Evolutionary conservation across 2,888 invertebrate species (phyloP), one percentile per base, ranked within the genome.

Genomic region (Cephus runcator): DNA sequence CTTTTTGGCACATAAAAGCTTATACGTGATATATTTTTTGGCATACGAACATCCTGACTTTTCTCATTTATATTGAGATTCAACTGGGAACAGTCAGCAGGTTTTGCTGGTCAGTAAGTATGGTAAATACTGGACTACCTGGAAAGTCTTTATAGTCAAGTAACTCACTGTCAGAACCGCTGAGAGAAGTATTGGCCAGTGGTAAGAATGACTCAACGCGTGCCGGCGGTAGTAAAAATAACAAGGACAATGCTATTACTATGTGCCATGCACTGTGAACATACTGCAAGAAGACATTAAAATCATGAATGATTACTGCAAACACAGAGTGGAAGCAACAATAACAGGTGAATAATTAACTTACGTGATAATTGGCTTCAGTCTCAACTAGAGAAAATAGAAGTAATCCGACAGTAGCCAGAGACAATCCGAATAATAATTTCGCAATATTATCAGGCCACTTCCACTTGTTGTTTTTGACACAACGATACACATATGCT

Each of bases 241-340:
- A 89, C 69, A 94, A 90, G 12, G 93, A 93, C 71, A 93, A 83
- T 4, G 94, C 93, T 88, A 94, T 94, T 75, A 93, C 91, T 69
- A 93, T 92, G 85, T 94, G 94, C 94, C 94, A 94, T 33, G 92
- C 91, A 86, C 94, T 94, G 88, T 94, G 94, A 31, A 93, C 92
- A 84, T 93, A 94, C 91, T 93, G 92, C 82, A 86, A 73, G 56
- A 35, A 35, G 35, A 34, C 12, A 23, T 78, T 31, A n/a, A 34
- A 76, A n/a, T 33, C 15, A 33, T 71, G 12, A 12, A 30, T 71
- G 40, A 34, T 73, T 36, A 56, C 23, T 71, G 6, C 6, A 1
- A 34, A 73, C 30, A 30, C 12, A 71, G 33, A 68, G 23, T 34
- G 75, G 23, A 56, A 23, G 6, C 23, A 23, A 56, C 9, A 23